Percentiles rank a stretch among this genome's conserved stretches.
Evolutionary conservation across 2,113 vertebrate species (phyloP).

Genomic region (Silurus meridionalis): DNA sequence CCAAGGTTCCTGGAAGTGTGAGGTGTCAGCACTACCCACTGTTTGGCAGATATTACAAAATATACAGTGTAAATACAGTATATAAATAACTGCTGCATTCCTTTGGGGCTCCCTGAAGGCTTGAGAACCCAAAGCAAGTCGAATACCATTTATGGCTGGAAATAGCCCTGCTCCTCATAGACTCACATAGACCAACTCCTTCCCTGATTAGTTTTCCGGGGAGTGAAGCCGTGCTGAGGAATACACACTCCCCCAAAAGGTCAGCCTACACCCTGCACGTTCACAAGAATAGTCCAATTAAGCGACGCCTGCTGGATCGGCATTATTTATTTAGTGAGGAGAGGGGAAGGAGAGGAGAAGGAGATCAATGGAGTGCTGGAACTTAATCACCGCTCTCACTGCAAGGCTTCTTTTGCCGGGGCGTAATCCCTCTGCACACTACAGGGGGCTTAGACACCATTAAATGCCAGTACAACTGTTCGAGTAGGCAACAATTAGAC

Average conservation of each 20-base stretch:
- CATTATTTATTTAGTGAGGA: conserved; percentile 73
- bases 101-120: neutral
- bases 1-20: neutral
- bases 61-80: conserved; percentile 1
- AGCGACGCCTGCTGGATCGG: conserved; percentile 56
- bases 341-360: conserved; percentile 55
- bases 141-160: conserved; percentile 3
- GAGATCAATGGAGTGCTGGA: conserved; percentile 73
- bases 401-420: conserved; percentile 62
- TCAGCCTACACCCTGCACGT: conserved; percentile 63
- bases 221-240: conserved; percentile 57
- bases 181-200: conserved; percentile 47
- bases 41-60: neutral
- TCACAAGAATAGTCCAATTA: conserved; percentile 75
- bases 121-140: neutral
- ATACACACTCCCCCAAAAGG: conserved; percentile 62
- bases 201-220: conserved; percentile 50
- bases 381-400: conserved; percentile 72
- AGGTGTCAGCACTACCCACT: neutral
- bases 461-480: conserved; percentile 38
- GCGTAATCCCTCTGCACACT: conserved; percentile 55
- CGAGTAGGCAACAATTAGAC: conserved; percentile 33
- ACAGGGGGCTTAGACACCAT: conserved; percentile 40
- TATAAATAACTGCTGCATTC: neutral
- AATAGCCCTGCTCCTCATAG: neutral